These are phyloP conservation scores for Astropecten irregularis DNA, from an alignment of 53 echinoderm and acorn worm species.

Conservation along the genomic window DNA sequence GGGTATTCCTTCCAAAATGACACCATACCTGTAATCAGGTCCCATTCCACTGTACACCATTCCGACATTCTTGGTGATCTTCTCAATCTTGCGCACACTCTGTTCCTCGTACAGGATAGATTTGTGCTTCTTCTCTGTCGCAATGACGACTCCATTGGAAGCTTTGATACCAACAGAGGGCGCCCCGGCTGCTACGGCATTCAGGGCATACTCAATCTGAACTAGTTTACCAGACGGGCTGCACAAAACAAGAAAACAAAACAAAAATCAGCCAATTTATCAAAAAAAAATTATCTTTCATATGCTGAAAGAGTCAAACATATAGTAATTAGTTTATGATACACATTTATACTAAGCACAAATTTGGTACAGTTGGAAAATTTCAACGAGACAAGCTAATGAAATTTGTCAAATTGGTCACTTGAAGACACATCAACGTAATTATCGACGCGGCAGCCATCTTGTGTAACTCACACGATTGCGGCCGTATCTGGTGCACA, in stretches of 20 bases:
- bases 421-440: no score
- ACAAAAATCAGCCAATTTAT: neutral
- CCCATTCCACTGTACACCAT: constrained; percentile 99
- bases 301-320: neutral
- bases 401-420: no score
- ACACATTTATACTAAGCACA: neutral
- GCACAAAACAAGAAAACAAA: neutral
- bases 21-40: constrained; percentile 98
- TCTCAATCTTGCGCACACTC: constrained; percentile 94
- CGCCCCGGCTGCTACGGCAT: constrained; percentile 95
- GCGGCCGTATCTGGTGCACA: no score
- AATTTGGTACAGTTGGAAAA: neutral
- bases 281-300: neutral
- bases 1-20: no score
- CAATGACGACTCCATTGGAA: constrained; percentile 96
- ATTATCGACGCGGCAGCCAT: neutral
- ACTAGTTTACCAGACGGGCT: constrained; percentile 98
- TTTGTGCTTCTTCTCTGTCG: constrained; percentile 99
- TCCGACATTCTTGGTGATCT: constrained; percentile 95
- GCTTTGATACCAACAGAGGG: constrained; percentile 98
- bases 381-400: neutral
- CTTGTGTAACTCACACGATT: no score
- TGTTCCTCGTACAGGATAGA: constrained; percentile 95
- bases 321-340: neutral
- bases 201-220: constrained; percentile 99